Conservation (phyloP, 2,888 invertebrate species). For the Cosmopolites sordidus region DNA sequence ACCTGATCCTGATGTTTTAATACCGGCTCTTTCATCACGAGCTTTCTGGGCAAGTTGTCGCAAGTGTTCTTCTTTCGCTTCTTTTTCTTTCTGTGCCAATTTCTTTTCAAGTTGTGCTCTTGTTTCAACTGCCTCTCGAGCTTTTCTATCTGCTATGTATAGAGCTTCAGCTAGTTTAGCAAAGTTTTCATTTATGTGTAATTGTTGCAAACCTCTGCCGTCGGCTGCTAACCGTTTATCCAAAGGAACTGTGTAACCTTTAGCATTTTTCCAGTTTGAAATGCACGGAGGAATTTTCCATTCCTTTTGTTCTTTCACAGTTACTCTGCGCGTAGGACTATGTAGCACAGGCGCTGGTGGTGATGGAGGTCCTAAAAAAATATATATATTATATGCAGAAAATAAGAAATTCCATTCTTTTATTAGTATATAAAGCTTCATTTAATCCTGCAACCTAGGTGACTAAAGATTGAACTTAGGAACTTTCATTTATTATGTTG, state of each 20-base stretch:
- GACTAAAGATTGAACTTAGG: too few species aligned
- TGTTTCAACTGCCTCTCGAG: slow-evolving; percentile 95
- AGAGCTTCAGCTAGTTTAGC: slow-evolving; percentile 96
- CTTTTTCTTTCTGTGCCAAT: slow-evolving; percentile 95
- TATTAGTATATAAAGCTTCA: too few species aligned
- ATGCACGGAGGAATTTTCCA: slow-evolving; percentile 99
- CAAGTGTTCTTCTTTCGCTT: slow-evolving; percentile 94
- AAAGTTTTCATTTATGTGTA: slow-evolving; percentile 99
- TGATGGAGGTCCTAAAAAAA: slow-evolving; percentile 84
- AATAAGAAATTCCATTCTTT: too few species aligned
- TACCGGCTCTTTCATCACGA: slow-evolving; percentile 89
- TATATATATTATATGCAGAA: too few species aligned
- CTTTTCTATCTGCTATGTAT: slow-evolving; percentile 94
- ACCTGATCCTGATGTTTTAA: slow-evolving; percentile 48
- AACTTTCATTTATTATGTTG: too few species aligned
- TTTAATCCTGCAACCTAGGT: too few species aligned
- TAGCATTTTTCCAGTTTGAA: slow-evolving; percentile 99
- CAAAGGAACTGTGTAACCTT: slow-evolving; percentile 94
- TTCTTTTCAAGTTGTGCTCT: slow-evolving; percentile 93
- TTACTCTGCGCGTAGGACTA: slow-evolving; percentile 94
- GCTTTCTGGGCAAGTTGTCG: slow-evolving; percentile 91
- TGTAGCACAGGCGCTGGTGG: slow-evolving; percentile 99
- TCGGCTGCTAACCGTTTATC: slow-evolving; percentile 98
- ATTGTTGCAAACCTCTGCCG: slow-evolving; percentile 93
- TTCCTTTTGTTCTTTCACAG: slow-evolving; percentile 97